These are phyloP conservation scores for Nemotelus pantherinus DNA, from an alignment of 2,888 invertebrate species.

Conservation along the genomic window DNA sequence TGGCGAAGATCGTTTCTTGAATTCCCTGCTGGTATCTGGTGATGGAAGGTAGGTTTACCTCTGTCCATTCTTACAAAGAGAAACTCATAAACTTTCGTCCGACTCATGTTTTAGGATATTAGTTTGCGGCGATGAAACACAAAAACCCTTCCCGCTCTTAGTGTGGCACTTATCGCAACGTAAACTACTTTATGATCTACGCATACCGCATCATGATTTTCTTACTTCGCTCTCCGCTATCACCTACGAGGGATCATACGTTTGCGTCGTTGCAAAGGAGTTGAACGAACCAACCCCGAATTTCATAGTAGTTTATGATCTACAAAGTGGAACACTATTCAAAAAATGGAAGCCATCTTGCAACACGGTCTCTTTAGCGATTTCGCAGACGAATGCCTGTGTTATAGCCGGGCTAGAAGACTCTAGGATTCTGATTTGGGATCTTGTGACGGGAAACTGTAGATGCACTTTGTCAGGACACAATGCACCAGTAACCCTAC, in stretches of 20 bases:
- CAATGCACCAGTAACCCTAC: conserved; percentile 77
- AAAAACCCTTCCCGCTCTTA: conserved; percentile 88
- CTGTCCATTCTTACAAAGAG: background rate
- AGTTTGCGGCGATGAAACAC: conserved; percentile 91
- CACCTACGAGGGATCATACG: conserved; percentile 83
- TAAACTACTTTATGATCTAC: conserved; percentile 84
- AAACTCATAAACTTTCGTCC: background rate
- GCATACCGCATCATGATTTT: conserved; percentile 91
- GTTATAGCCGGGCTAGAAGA: conserved; percentile 86
- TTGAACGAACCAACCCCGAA: conserved; percentile 83
- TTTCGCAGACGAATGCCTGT: conserved; percentile 83
- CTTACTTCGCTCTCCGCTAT: conserved; percentile 85
- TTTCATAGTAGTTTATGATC: conserved; percentile 90
- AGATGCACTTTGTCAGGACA: conserved; percentile 81
- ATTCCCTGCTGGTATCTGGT: conserved; percentile 86
- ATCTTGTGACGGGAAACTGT: conserved; percentile 85
- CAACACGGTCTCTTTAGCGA: conserved; percentile 84
- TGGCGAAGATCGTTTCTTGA: conserved; percentile 89
- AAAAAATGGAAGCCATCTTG: conserved; percentile 91
- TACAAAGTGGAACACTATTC: conserved; percentile 88
- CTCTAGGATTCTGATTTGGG: conserved; percentile 85
- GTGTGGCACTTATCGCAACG: conserved; percentile 89
- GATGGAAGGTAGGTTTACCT: conserved; percentile 75
- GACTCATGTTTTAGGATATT: conserved; percentile 70
- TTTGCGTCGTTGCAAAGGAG: conserved; percentile 76